These are phyloP conservation scores for Samia ricini DNA, from an alignment of 1,140 invertebrate genomes.

Conservation along the genomic window DNA sequence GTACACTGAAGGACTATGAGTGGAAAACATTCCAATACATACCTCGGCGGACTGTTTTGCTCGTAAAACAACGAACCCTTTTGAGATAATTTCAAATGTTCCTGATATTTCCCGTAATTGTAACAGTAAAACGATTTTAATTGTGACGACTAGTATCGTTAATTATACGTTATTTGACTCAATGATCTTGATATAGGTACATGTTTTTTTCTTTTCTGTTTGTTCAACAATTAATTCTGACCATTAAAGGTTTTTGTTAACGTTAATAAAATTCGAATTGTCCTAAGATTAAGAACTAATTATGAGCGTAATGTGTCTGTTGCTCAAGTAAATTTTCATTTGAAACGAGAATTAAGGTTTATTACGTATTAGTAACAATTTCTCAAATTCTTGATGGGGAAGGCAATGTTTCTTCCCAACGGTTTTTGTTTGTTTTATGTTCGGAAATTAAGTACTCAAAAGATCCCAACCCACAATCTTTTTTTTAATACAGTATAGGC, in stretches of 20 bases:
- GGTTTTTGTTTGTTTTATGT: too few species aligned
- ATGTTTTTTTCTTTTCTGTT: background rate
- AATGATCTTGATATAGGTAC: conserved; percentile 4
- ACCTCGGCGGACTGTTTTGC: background rate
- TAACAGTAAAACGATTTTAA: conserved; percentile 49
- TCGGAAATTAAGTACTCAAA: too few species aligned
- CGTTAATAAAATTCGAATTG: conserved; percentile 2
- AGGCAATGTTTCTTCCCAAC: too few species aligned
- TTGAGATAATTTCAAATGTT: conserved; percentile 40
- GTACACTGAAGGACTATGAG: conserved; percentile 28
- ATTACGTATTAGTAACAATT: background rate
- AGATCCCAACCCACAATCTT: too few species aligned
- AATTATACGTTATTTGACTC: conserved; percentile 30
- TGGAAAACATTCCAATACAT: conserved; percentile 30
- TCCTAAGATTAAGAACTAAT: background rate
- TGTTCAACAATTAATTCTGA: background rate
- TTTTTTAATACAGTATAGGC: too few species aligned
- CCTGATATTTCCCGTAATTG: conserved; percentile 64
- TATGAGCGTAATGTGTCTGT: background rate
- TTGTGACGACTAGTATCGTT: conserved; percentile 33
- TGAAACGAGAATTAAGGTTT: background rate
- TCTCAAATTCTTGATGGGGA: background rate
- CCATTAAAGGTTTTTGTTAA: background rate
- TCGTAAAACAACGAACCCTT: conserved; percentile 46
- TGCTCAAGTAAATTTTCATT: background rate